Evolutionary conservation across 2,113 vertebrate genomes (phyloP).

Genomic region (Nibea coibor): DNA sequence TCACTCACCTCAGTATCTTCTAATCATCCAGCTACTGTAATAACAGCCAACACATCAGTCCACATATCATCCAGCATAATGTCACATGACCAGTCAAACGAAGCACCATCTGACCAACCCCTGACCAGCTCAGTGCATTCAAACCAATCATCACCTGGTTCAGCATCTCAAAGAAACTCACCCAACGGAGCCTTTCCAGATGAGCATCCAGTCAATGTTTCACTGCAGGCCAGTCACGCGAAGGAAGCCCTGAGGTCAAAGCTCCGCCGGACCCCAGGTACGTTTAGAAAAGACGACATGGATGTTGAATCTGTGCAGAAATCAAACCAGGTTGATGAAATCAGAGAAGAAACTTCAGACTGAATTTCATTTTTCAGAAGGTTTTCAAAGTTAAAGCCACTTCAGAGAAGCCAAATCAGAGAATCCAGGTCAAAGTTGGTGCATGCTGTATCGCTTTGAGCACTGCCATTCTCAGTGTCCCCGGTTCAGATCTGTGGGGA

Average conservation of each 20-base stretch:
- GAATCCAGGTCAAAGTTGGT: neutral
- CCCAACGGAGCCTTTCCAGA: constrained; percentile 23
- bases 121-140: constrained; percentile 4
- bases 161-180: neutral
- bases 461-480: too few species aligned
- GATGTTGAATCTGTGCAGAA: neutral
- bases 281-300: neutral
- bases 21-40: neutral
- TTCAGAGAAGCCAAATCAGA: neutral
- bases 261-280: constrained; percentile 69
- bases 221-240: constrained; percentile 53
- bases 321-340: neutral
- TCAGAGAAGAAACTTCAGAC: neutral
- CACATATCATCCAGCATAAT: neutral
- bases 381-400: neutral
- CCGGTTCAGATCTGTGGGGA: too few species aligned
- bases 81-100: constrained; percentile 19
- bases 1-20: constrained; percentile 2
- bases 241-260: constrained; percentile 69
- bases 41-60: constrained; percentile 7
- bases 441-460: neutral
- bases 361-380: neutral
- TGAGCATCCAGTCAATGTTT: constrained; percentile 37
- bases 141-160: constrained; percentile 5
- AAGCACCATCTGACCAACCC: constrained; percentile 11